Evolutionary conservation across 2,888 invertebrate genomes (phyloP).

Genomic region (Serripes groenlandicus): DNA sequence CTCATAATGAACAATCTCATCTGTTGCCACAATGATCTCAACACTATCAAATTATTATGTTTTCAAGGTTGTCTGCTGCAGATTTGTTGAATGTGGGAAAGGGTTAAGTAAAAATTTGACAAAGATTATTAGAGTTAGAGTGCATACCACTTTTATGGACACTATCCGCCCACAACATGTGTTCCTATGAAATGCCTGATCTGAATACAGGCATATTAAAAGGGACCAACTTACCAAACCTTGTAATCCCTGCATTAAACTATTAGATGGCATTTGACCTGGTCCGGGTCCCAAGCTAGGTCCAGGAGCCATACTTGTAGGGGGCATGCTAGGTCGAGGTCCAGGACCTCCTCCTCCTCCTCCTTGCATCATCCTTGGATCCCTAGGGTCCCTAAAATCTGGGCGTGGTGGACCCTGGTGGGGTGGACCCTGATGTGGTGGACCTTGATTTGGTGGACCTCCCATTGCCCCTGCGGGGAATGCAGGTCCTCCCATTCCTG

Average conservation of each 20-base stretch:
- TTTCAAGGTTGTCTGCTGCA: too few species aligned
- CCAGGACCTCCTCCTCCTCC: constrained; percentile 30
- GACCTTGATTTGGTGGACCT: constrained; percentile 44
- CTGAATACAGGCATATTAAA: neutral
- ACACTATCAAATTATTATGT: too few species aligned
- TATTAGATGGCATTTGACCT: constrained; percentile 19
- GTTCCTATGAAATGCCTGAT: too few species aligned
- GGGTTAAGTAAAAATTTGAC: too few species aligned
- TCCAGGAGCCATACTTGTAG: neutral
- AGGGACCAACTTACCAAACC: constrained; percentile 15
- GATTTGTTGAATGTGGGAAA: too few species aligned
- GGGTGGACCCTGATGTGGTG: constrained; percentile 41
- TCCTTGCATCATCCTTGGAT: constrained; percentile 29
- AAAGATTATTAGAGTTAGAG: too few species aligned
- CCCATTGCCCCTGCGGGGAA: constrained; percentile 52
- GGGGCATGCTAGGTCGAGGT: neutral
- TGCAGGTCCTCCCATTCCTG: constrained; percentile 40
- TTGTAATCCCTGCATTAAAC: constrained; percentile 28
- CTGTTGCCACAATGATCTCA: too few species aligned
- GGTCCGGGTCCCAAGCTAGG: constrained; percentile 4
- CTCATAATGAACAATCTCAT: too few species aligned
- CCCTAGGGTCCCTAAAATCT: constrained; percentile 58
- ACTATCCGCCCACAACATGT: too few species aligned
- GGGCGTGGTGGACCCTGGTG: constrained; percentile 29
- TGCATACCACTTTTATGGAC: too few species aligned